Base-by-base conservation (phyloP, 2,797 vertebrate genomes). In the Taenioides sp. region DNA sequence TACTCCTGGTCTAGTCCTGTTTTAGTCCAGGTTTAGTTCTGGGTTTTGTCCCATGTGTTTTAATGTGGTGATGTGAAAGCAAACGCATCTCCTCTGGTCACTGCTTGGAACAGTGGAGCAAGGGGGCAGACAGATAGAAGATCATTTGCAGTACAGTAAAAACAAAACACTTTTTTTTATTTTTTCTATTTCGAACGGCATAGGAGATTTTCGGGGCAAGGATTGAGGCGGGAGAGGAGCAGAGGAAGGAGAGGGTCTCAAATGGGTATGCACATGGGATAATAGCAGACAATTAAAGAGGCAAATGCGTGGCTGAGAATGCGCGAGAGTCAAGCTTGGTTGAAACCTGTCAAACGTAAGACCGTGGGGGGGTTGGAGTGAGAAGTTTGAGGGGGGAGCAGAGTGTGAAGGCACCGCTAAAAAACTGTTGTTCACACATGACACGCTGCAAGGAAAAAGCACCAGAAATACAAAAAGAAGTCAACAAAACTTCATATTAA, bases 231-330 rank as follows among this genome's bases (percentile, higher is more conserved):
- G 77, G 77, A 79, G 76, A 75, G 77, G 79, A 80, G 76, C 75
- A 73, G 78, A 74, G 74, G 80, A 86, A 77, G 81, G 71, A 72
- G 78, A 84, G 80, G 78, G 78, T 86, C 84, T 84, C 82, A 54
- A 80, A 88, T 82, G 86, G 87, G 79, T 83, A 85, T 84, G 85
- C 86, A 81, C 80, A 28, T 78, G 87, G 87, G 87, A 90, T 87
- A 86, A 89, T 86, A 76, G 82, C 83, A 88, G 85, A 88, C 91
- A 92, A 91, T 92, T 92, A 91, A 90, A 91, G 88, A 89, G 81
- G 80, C 81, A 81, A 88, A 78, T 88, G 88, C 82, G 81, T 88
- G 82, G 87, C 79, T 82, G 83, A 87, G 87, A 80, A 80, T 84
- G 84, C 84, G 83, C 80, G 73, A 79, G 86, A 88, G 88, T 90